A percentile compares a stretch with the other conserved stretches of the same genome.
These are phyloP conservation scores for Candoia aspera DNA, from an alignment of 2,113 vertebrate species.

Conservation along the genomic window DNA sequence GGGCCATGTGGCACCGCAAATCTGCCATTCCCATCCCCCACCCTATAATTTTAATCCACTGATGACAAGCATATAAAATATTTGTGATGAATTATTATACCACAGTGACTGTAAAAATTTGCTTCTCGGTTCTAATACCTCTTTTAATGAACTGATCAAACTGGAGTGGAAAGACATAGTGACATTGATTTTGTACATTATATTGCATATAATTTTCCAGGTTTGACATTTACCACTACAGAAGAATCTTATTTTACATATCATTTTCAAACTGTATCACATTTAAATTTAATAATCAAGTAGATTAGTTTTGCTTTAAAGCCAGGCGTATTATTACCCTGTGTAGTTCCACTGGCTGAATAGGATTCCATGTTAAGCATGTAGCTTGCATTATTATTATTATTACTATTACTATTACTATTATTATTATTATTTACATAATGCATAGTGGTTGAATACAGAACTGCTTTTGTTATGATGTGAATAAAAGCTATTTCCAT, in stretches of 20 bases:
- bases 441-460: conserved; percentile 59
- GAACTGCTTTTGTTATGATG: conserved; percentile 24
- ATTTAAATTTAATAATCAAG: conserved; percentile 87
- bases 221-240: conserved; percentile 81
- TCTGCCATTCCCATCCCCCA: conserved; percentile 29
- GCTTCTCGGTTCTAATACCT: conserved; percentile 74
- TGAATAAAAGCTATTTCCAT: not conserved
- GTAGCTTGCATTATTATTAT: conserved; percentile 67
- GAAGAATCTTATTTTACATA: conserved; percentile 81
- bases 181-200: conserved; percentile 80
- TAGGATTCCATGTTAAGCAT: conserved; percentile 67
- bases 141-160: conserved; percentile 80
- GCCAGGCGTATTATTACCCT: conserved; percentile 77
- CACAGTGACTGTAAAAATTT: conserved; percentile 65
- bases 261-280: conserved; percentile 80
- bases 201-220: conserved; percentile 79
- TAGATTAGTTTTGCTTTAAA: conserved; percentile 84
- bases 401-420: not conserved
- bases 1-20: conserved; percentile 56
- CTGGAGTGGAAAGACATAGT: conserved; percentile 74
- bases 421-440: not conserved
- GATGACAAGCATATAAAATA: conserved; percentile 64
- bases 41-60: conserved; percentile 68
- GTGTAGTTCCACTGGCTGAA: conserved; percentile 62
- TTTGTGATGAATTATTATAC: conserved; percentile 76